Base-by-base conservation (phyloP, 35 echinoderm and acorn worm genomes). In the Ophioderma brevispina region DNA sequence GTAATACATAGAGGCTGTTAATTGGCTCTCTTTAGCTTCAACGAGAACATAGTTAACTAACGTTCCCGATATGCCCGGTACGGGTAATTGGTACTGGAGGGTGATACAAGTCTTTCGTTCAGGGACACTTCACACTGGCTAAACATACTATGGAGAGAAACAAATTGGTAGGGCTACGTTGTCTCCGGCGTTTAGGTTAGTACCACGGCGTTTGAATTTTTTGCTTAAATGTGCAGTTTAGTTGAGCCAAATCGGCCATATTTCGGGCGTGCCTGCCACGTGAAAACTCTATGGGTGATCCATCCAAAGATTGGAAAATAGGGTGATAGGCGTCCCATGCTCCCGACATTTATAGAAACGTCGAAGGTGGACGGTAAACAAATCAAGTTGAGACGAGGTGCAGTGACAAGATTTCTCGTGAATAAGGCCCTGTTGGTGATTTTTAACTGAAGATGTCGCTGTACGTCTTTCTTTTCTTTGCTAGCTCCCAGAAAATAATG, bases 71-170 rank as follows among this genome's bases (percentile, higher is more conserved):
- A 46, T 0, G 90, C 90, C 19, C 90, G 34, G 40, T 92, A 87
- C 2, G 90, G 76, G 36, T 92, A 92, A 0, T 85, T 92, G 32
- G 75, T 81, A 30, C 41, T 87, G 8, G 90, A 50, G 77, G 85
- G 82, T n/a, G 90, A 87, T 6, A 92, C 82, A 18, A 92, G 84
- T 87, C 84, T 80, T 38, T 92, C 90, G 31, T 92, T 92, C 28
- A 92, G 37, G 8, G 84, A 87, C 25, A 87, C 90, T 23, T 92
- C 84, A 49, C 87, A 59, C 52, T 92, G 84, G n/a, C 25, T 78
- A 40, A 91, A 91, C 38, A 91, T 37, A 0, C 81, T 85, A n/a
- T 84, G 89, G 18, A 92, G 18, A 92, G 38, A 64, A 92, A 87
- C 46, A 92, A 78, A 40, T 92, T 92, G 40, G 64, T 49, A 32